Evolutionary conservation across 1,140 invertebrate species (phyloP), one percentile per base, ranked within the genome.

Genomic region (Philopotamus ludificatus): DNA sequence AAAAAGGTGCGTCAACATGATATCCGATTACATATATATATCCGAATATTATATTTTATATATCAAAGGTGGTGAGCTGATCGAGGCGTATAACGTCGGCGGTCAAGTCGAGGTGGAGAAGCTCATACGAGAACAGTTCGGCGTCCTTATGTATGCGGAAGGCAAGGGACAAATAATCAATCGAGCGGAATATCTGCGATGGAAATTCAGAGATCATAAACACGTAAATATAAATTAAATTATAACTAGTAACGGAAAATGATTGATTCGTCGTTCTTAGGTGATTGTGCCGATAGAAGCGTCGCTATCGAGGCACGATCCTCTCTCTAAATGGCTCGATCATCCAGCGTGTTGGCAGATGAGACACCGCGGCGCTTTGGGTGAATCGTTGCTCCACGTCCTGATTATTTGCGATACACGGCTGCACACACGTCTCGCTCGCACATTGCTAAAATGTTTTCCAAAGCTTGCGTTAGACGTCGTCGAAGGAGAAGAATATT

Each of bases 301-400:
- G 0, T 90, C 87, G 0, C 77, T 91, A 0, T 89, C 87, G 18
- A 83, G 85, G 0, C 90, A 91, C 73, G 92, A 95, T 78, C 92
- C 92, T 0, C 76, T 94, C 2, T 87, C 87, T 0, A 90, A 90
- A 70, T 95, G 92, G 92, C 83, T 82, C 57, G 92, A 95, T 74
- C 93, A 96, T 75, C 89, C 92, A 65, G 93, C 93, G 0, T 97
- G 95, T 74, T 99, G 97, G 97, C 93, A 97, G 76, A 93, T 99
- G 88, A 91, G 95, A 70, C 94, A 95, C 74, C 83, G 96, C 28
- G 96, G 96, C 0, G 93, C 94, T 0, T 80, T 98, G 0, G 97
- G 97, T 0, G 97, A 99, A 80, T 95, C 91, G 2, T 77, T 98
- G 2, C 83, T 99, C 2, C 97, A 99, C 74, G 88, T 99, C 0